Evolutionary conservation across 2,888 invertebrate species (phyloP), one percentile per base, ranked within the genome.

Genomic region (Allygus modestus): DNA sequence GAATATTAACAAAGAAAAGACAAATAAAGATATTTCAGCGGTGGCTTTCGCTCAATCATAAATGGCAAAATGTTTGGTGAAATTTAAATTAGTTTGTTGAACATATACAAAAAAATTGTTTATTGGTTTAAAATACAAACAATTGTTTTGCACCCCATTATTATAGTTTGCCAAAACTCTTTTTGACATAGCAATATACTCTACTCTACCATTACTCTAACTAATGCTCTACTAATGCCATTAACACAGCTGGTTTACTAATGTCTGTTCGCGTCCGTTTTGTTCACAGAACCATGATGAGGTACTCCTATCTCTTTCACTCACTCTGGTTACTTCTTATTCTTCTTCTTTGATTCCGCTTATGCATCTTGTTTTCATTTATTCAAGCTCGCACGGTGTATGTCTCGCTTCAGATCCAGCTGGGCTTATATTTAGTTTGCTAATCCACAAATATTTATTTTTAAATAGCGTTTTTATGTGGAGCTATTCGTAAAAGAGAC

Each of bases 241-340:
- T 31, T 71, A 33, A 71, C 71, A 71, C 71, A 71, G 23, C 71
- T 71, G 71, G 23, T 77, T 46, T 28, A 77, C 77, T 77, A 77
- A 77, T 77, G 28, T 82, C 17, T 82, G 11, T 69, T 65, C 20
- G 58, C 65, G 69, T 69, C 33, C 58, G 46, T 86, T 87, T 85
- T 85, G 86, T 86, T 87, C 87, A 84, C 87, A 88, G 88, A 88
- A 88, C 83, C 87, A 87, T 87, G 87, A 87, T 83, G 87, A 87
- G 87, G 87, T 87, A 87, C 87, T 84, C 73, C 79, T 86, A 37
- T 87, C 84, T 84, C 75, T 85, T 51, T 85, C 54, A 84, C 82
- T 85, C 85, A 81, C 82, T 85, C 82, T 86, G 86, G 86, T 85
- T 85, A 79, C 82, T 83, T 79, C 65, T 69, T 85, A 71, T 86